A percentile compares a stretch with the other conserved stretches of the same genome.
Conservation (phyloP, 2,113 vertebrate genomes). For the Leucoraja erinaceus region DNA sequence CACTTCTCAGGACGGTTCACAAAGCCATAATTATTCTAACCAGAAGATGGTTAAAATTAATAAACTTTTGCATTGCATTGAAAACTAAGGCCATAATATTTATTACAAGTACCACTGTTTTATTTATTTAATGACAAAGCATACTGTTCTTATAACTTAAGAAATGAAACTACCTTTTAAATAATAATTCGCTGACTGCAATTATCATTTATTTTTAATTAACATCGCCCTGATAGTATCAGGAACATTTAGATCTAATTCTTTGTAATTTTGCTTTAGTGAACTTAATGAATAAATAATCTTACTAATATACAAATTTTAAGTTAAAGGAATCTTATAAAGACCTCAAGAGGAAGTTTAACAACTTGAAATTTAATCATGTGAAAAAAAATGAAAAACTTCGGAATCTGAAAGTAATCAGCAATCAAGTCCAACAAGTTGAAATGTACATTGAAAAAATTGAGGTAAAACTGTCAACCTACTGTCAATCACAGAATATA, state of each 20-base stretch:
- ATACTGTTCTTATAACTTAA: neutral
- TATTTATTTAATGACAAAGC: neutral
- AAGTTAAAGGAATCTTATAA: constrained; percentile 77
- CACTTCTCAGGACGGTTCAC: neutral
- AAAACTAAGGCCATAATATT: neutral
- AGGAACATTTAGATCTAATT: neutral
- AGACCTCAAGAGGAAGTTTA: constrained; percentile 82
- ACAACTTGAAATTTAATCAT: constrained; percentile 81
- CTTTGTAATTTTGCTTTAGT: neutral
- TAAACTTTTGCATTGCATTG: neutral
- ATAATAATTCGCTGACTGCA: neutral
- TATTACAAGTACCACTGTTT: neutral
- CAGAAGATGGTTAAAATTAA: neutral
- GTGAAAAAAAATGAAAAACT: constrained; percentile 72
- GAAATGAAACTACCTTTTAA: neutral
- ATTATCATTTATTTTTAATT: neutral
- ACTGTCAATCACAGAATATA: no score
- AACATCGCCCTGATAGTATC: neutral
- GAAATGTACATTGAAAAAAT: constrained; percentile 66
- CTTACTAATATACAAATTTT: constrained; percentile 39
- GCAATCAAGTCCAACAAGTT: constrained; percentile 74
- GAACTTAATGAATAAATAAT: neutral
- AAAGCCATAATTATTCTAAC: neutral
- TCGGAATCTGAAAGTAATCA: constrained; percentile 68
- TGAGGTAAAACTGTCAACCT: constrained; percentile 55